Evolutionary conservation across 2,113 vertebrate species (phyloP).

Genomic region (Acanthochromis polyacanthus): DNA sequence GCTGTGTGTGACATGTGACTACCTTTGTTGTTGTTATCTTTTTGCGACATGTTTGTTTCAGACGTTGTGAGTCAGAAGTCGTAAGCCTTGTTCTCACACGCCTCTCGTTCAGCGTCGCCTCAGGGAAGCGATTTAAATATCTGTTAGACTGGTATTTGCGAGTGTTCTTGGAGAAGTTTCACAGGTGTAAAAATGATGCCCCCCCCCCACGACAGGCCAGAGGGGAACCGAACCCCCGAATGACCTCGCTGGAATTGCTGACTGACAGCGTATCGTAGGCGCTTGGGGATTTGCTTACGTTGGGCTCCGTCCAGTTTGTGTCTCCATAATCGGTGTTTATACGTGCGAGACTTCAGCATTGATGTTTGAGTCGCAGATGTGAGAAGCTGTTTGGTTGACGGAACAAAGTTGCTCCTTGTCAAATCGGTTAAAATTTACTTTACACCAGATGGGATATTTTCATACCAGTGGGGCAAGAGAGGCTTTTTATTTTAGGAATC

Average conservation of each 20-base stretch:
- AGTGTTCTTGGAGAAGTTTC: constrained; percentile 22
- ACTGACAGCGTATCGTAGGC: constrained; percentile 24
- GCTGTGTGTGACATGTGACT: too few relatives aligned
- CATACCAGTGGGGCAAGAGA: too few relatives aligned
- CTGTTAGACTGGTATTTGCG: constrained; percentile 1
- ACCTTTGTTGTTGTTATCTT: neutral
- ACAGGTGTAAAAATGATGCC: constrained; percentile 24
- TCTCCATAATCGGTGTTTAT: constrained; percentile 2
- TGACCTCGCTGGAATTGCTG: constrained; percentile 9
- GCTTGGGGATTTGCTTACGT: constrained; percentile 9
- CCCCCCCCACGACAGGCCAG: constrained; percentile 8
- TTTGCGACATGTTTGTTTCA: neutral
- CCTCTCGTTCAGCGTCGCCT: constrained; percentile 11
- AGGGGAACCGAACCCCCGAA: constrained; percentile 9
- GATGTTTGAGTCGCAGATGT: neutral
- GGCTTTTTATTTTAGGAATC: neutral
- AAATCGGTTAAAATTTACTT: neutral
- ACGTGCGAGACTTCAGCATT: neutral
- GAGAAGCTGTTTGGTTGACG: neutral
- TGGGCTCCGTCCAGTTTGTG: constrained; percentile 5
- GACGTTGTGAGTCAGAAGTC: neutral
- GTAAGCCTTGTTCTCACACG: neutral
- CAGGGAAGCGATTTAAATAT: constrained; percentile 21
- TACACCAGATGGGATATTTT: constrained; percentile 12
- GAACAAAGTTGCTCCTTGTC: neutral